phyloP scores from a whole-genome alignment of 2,113 vertebrate genomes.

The Phrynosoma blainvillii region DNA sequence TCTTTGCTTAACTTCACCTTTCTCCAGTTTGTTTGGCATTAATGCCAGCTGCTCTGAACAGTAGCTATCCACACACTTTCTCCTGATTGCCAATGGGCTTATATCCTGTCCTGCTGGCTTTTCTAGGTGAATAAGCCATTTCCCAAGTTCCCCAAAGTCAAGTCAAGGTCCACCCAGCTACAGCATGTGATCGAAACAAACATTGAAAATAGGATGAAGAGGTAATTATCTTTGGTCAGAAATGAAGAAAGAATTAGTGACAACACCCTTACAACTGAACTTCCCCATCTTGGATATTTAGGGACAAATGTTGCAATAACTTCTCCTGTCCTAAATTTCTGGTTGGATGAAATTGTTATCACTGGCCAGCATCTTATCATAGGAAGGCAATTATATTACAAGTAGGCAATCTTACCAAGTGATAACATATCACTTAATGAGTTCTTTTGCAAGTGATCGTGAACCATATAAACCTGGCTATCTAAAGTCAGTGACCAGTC shows the following conservation, averaged over 20 bases:
- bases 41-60: too few relatives aligned
- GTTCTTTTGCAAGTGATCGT: not conserved
- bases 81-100: too few relatives aligned
- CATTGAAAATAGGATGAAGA: not conserved
- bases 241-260: too few relatives aligned
- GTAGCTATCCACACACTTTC: too few relatives aligned
- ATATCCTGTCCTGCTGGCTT: too few relatives aligned
- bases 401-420: not conserved
- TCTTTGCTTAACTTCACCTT: too few relatives aligned
- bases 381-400: not conserved
- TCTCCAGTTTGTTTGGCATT: too few relatives aligned
- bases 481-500: not conserved
- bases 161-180: not conserved
- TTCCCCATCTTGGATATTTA: not conserved
- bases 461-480: not conserved
- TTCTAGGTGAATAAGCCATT: too few relatives aligned
- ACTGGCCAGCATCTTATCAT: not conserved
- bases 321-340: not conserved
- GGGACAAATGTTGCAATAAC: not conserved
- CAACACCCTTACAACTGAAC: not conserved
- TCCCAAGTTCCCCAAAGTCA: too few relatives aligned
- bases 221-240: too few relatives aligned
- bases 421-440: not conserved
- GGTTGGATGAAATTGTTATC: not conserved
- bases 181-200: not conserved